Evolutionary conservation across 2,888 invertebrate genomes (phyloP).

Genomic region (Acanthoscelides obtectus): DNA sequence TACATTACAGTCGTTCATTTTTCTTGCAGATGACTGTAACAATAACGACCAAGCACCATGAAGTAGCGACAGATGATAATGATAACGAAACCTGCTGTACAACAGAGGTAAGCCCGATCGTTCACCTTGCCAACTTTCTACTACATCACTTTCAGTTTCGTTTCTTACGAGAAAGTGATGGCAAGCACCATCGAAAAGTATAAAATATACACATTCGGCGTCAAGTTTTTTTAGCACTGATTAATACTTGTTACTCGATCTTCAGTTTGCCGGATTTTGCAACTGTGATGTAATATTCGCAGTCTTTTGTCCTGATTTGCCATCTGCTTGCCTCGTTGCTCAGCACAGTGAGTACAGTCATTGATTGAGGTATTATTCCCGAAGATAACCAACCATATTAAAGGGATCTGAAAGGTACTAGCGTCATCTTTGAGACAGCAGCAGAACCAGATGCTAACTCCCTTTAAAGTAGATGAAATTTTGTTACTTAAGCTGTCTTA

Average conservation of each 20-base stretch:
- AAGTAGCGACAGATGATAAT: conserved; percentile 36
- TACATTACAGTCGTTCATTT: too few relatives aligned
- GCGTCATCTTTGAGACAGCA: too few relatives aligned
- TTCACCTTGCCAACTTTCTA: conserved; percentile 7
- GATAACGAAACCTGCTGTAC: conserved; percentile 39
- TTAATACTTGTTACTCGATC: not conserved
- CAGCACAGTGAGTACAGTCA: not conserved
- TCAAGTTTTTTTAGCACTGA: not conserved
- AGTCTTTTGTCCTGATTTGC: not conserved
- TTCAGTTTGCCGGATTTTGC: not conserved
- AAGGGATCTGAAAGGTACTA: too few relatives aligned
- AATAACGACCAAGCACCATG: conserved; percentile 35
- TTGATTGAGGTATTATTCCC: too few relatives aligned
- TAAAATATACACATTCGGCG: not conserved
- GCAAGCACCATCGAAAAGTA: conserved; percentile 2
- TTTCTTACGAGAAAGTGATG: conserved; percentile 12
- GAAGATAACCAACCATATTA: too few relatives aligned
- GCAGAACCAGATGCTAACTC: too few relatives aligned
- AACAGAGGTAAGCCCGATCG: conserved; percentile 35
- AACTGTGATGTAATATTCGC: not conserved
- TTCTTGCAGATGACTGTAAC: conserved; percentile 35
- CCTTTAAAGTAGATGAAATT: too few relatives aligned
- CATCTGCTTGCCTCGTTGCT: not conserved
- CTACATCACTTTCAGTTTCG: conserved; percentile 5
- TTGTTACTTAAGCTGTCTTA: too few relatives aligned